Percentiles rank a stretch among this genome's conserved stretches.
These are phyloP conservation scores for Ridgeia piscesae DNA, from an alignment of 1,140 invertebrate species.

Conservation along the genomic window DNA sequence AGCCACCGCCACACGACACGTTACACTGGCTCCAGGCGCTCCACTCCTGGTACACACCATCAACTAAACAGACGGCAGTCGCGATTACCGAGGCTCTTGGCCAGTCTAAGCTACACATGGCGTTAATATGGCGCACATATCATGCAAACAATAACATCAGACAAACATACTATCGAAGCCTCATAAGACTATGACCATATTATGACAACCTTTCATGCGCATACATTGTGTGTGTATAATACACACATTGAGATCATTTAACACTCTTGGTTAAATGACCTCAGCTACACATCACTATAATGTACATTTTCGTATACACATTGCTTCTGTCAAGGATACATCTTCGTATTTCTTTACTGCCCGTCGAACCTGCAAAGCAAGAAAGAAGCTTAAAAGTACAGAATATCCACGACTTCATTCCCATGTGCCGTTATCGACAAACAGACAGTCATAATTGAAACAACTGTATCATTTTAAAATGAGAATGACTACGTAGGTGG, in stretches of 20 bases:
- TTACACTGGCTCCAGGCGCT: constrained; percentile 85
- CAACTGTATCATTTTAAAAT: too few species aligned
- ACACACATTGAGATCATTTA: neutral
- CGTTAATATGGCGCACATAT: too few species aligned
- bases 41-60: constrained; percentile 53
- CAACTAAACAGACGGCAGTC: constrained; percentile 29
- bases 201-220: neutral
- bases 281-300: neutral
- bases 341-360: neutral
- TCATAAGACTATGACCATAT: neutral
- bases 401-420: neutral
- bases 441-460: too few species aligned
- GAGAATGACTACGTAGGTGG: too few species aligned
- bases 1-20: constrained; percentile 85
- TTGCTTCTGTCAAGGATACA: neutral
- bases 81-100: neutral
- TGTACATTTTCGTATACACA: neutral
- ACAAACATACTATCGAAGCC: too few species aligned
- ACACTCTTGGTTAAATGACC: neutral
- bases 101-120: neutral
- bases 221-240: neutral
- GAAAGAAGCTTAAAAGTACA: neutral
- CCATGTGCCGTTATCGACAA: neutral
- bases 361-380: neutral
- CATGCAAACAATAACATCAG: too few species aligned